Evolutionary conservation across 2,113 vertebrate genomes (phyloP), one percentile per base, ranked within the genome.

Genomic region (Oplegnathus fasciatus): DNA sequence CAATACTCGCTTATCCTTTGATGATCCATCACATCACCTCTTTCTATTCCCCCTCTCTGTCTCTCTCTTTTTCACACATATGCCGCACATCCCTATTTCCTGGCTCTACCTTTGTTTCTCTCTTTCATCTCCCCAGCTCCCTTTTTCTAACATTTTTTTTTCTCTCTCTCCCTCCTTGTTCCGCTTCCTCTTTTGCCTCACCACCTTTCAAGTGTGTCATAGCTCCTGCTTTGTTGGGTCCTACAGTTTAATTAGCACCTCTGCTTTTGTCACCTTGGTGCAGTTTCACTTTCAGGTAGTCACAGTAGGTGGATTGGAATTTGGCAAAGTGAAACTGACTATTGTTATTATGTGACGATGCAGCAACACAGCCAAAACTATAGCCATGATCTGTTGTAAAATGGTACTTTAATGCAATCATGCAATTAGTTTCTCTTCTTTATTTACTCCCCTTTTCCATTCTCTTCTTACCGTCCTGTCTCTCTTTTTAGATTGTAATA

Each of bases 1-100:
- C 85, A 90, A 85, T 78, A 67, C 78, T 78, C 68, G 79, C 74
- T 86, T 89, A 86, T 90, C 78, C 78, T 94, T 89, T 92, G 85
- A 90, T 93, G 90, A 87, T 91, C 87, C 80, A 82, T 91, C 83
- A 86, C 52, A 72, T 71, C 66, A 48, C 75, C 60, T 80, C 64
- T 79, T 57, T 74, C 75, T 48, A 44, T 66, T 57, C 46, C 52
- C 66, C 14, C 64, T 34, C 14, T 66, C 11, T 66, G 17, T 50
- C 2, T 82, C 32, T n/a, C 14, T 40, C 18, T 50, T 7, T 50
- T 5, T 50, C 66, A 78, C 44, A 76, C 32, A 82, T 34, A 40
- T 20, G 1, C 76, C 14, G 11, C 69, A 78, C 34, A 80, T 69
- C 48, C 73, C 44, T n/a, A 24, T 84, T 81, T 69, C 81, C 61